Conservation (phyloP, 2,888 invertebrate species). For the Hylaea fasciaria region DNA sequence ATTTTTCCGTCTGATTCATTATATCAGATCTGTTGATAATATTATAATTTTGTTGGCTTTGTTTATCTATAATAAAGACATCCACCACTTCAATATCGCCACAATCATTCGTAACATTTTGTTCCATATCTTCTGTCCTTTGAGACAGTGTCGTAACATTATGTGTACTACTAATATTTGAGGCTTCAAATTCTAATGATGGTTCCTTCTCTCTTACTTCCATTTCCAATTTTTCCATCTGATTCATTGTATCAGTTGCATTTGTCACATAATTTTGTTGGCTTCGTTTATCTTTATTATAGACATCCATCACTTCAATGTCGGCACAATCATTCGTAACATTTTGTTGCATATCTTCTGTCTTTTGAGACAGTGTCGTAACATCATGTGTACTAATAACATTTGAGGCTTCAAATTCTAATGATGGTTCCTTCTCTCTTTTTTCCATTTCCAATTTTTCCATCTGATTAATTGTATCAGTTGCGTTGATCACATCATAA, state of each 20-base stretch:
- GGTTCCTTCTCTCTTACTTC: neutral
- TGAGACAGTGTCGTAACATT: neutral
- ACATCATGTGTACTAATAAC: neutral
- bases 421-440: neutral
- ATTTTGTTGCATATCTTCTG: neutral
- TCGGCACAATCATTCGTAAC: slow-evolving; percentile 5
- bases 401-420: neutral
- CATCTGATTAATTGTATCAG: neutral
- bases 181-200: neutral
- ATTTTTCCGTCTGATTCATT: neutral
- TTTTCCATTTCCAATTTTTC: neutral
- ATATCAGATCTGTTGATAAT: neutral
- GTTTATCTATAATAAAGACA: neutral
- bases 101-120: neutral
- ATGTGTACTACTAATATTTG: neutral
- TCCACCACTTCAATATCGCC: slow-evolving; percentile 15
- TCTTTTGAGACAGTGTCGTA: neutral
- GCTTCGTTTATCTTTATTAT: neutral
- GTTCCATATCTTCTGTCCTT: neutral
- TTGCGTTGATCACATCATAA: neutral
- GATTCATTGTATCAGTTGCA: neutral
- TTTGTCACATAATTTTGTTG: neutral
- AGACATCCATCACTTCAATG: slow-evolving; percentile 9
- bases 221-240: neutral
- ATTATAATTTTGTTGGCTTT: neutral